Base-by-base conservation (phyloP, 2,888 invertebrate species). In the Apodemia hepburni region DNA sequence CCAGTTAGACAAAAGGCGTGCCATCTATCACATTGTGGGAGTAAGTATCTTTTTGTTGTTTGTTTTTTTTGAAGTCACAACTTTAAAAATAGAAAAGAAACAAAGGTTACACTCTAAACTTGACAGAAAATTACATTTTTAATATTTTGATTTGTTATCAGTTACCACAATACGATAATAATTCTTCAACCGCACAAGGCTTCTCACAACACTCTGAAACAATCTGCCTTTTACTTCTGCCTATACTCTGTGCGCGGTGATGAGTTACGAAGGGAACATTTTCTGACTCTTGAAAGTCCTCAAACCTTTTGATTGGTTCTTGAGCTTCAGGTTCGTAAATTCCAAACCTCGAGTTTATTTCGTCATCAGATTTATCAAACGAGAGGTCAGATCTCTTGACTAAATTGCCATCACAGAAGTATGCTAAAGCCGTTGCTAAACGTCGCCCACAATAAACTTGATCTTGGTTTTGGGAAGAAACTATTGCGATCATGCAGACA, bases 161-260 rank as follows among this genome's bases (percentile, higher is more conserved):
- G 22, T 60, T 63, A 12, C 58, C 22, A 18, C 69, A 69, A 27
- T 68, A 69, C 1, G 63, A 58, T 22, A 66, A 35, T 5, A 69
- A 38, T 33, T 67, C 68, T 7, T 65, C 45, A 5, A 57, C 17
- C 0, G 72, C 68, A 61, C 81, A 82, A 0, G 77, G 71, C 17
- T 77, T 78, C 3, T 73, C 71, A 63, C 82, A 82, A 70, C 82
- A 81, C 60, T 78, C 75, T 2, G 69, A 71, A 6, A 70, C 79
- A 5, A 79, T 71, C 42, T 76, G 75, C 49, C 78, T 66, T 65
- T 77, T 79, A 5, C 70, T 73, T 42, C 75, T 68, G 7, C 67
- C 70, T 63, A 77, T 61, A 1, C 66, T 68, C 64, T 69, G 64
- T 1, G 75, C 76, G 1, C 60, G 64, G 15, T 71, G 73, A 8